phyloP scores from a whole-genome alignment of 2,888 invertebrate genomes.

The Phyto melanocephala region DNA sequence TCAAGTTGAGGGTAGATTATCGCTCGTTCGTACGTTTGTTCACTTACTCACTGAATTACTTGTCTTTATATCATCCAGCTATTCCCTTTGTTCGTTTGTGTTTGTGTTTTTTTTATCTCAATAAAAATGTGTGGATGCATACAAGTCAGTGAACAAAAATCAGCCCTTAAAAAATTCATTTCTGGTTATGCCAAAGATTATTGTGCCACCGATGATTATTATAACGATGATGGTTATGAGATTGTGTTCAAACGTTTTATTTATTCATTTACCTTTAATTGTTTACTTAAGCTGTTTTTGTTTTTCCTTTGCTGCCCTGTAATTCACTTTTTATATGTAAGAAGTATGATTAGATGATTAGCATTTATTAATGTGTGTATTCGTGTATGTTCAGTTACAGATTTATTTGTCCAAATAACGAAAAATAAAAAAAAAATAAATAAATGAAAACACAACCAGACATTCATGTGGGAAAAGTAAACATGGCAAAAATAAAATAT shows the following conservation, averaged over 20 bases:
- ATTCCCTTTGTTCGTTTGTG: background rate
- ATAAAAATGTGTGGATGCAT: background rate
- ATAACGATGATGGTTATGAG: conserved; percentile 43
- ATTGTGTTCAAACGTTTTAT: conserved; percentile 44
- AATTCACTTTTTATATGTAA: conserved; percentile 17
- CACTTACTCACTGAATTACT: background rate
- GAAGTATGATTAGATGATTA: conserved; percentile 53
- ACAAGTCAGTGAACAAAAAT: conserved; percentile 31
- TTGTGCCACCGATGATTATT: background rate
- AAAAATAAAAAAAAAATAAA: conserved; percentile 14
- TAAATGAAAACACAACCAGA: background rate
- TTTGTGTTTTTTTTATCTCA: conserved; percentile 41
- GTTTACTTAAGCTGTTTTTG: conserved; percentile 19
- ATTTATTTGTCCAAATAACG: conserved; percentile 55
- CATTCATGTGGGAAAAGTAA: conserved; percentile 59
- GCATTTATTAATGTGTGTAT: conserved; percentile 24
- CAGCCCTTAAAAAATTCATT: conserved; percentile 51
- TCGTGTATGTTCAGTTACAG: conserved; percentile 41
- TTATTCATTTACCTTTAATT: conserved; percentile 51
- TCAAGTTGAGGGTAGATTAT: conserved; percentile 51
- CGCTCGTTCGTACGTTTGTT: background rate
- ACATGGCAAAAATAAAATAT: conserved; percentile 27
- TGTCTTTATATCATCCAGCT: conserved; percentile 1
- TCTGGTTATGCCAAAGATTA: background rate
- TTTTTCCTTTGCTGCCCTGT: too few species aligned